Evolutionary conservation across 2,888 invertebrate species (phyloP), one percentile per base, ranked within the genome.

Genomic region (Xestia sexstrigata): DNA sequence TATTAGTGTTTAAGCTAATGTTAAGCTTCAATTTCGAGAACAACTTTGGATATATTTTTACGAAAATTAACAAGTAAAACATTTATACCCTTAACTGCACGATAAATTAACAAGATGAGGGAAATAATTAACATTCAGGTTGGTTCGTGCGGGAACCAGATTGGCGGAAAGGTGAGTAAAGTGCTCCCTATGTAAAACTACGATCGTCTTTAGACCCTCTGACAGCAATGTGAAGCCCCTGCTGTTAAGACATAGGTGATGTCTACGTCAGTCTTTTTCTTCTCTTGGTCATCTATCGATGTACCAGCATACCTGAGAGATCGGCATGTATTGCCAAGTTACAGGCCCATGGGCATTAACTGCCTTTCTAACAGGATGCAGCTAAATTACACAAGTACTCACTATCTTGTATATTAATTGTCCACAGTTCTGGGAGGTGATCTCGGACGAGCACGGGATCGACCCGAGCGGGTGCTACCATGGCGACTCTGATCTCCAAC

Each of bases 41-140:
- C 76, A 87, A 79, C 62, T 91, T 94, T 93, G 74, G 93, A 88
- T 91, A 90, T 82, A 85, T 89, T 90, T 89, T 90, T 90, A 91
- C 87, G 86, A 90, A 88, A 96, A 95, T 96, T 95, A 90, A 90
- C 94, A 93, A 96, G 95, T 95, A 72, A 35, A 52, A 35, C 52
- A 88, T 26, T 20, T 47, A 88, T 84, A 88, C 81, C 86, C 81
- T 84, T 79, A 66, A 66, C 63, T 85, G 45, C 79, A 84, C 86
- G 89, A 89, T 92, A 94, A 94, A 93, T 94, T 94, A 67, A 79
- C 93, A 97, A 96, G 94, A 98, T 98, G 98, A 97, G 98, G 94
- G 98, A 98, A 96, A 98, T 98, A 91, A 98, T 98, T 85, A 98
- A 98, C 91, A 96, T 98, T 87, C 98, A 98, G 95, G 98, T 97